Conservation (phyloP, 2,797 vertebrate species). For the Onychomys arenicola region DNA sequence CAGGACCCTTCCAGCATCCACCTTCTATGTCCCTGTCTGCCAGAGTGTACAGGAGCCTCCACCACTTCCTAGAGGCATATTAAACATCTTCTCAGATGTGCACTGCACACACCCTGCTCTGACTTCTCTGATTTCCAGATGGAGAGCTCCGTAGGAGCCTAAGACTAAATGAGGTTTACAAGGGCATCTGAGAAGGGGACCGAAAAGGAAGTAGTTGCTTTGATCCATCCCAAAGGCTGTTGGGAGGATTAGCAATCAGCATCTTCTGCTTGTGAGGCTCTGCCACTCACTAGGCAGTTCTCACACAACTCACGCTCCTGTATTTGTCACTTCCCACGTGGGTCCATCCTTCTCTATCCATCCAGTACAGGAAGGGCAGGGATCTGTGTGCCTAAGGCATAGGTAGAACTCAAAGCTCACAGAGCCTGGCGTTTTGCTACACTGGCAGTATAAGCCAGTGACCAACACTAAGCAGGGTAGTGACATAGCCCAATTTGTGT, state of each 20-base stretch:
- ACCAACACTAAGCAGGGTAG: slow-evolving; percentile 1
- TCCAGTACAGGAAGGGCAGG: background rate
- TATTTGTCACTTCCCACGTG: background rate
- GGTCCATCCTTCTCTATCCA: background rate
- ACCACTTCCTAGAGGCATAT: background rate
- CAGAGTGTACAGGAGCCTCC: background rate
- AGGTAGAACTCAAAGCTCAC: background rate
- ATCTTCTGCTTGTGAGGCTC: background rate
- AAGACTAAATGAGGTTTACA: background rate
- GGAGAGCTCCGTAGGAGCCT: background rate
- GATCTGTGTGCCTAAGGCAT: background rate
- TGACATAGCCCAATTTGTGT: slow-evolving; percentile 4
- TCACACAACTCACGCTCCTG: too few relatives aligned
- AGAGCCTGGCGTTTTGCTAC: background rate
- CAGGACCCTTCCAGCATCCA: background rate
- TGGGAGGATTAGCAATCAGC: background rate
- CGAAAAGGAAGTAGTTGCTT: background rate
- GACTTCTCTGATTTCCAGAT: background rate
- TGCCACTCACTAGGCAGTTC: background rate
- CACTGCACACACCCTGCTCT: background rate
- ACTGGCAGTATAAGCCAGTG: background rate
- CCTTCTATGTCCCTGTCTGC: background rate
- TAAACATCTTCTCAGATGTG: background rate
- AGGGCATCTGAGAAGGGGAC: background rate
- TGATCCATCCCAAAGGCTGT: background rate